Base-by-base conservation (phyloP, 2,888 invertebrate genomes). In the Drosophila sordidula region DNA sequence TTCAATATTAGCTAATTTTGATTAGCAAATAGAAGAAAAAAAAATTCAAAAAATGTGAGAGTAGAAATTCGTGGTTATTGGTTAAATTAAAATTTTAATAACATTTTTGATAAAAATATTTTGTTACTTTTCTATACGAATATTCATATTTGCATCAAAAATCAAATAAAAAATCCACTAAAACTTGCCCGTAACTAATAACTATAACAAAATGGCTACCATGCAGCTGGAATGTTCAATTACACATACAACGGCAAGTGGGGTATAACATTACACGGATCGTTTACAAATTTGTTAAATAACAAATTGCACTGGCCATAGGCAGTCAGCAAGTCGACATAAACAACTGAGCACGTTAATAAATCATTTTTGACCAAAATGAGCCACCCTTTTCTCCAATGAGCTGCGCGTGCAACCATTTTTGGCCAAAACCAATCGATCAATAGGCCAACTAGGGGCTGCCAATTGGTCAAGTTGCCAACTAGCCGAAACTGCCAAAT, bases 381-480 rank as follows among this genome's bases (percentile, higher is more conserved):
- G 57, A 74, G 84, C 54, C 84, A 71, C 81, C 87, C 87, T 84
- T 86, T 80, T 78, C 66, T 51, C 61, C 63, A 74, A 75, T 78
- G 75, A 77, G 75, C 67, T 80, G 78, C 64, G 70, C 66, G 77
- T 73, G 58, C 54, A 44, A 65, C 80, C 67, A 78, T 80, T 78
- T 88, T 88, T 86, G 86, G 87, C 59, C 68, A 88, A 75, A 87
- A 82, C 80, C 87, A 88, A 87, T 87, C 87, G 77, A 87, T 88
- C 89, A 88, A 78, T 87, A 54, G 63, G 34, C 78, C 84, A 80
- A 78, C 64, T 80, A 69, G 42, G 72, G 68, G 51, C 59, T 44
- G 74, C 39, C 76, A 80, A 68, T 72, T 75, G 75, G 75, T 61
- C 75, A 71, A 59, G 67, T 75, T 72, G 67, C 66, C 65, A 66